These are phyloP conservation scores for Istiophorus platypterus DNA, from an alignment of 2,113 vertebrate genomes.

Conservation along the genomic window DNA sequence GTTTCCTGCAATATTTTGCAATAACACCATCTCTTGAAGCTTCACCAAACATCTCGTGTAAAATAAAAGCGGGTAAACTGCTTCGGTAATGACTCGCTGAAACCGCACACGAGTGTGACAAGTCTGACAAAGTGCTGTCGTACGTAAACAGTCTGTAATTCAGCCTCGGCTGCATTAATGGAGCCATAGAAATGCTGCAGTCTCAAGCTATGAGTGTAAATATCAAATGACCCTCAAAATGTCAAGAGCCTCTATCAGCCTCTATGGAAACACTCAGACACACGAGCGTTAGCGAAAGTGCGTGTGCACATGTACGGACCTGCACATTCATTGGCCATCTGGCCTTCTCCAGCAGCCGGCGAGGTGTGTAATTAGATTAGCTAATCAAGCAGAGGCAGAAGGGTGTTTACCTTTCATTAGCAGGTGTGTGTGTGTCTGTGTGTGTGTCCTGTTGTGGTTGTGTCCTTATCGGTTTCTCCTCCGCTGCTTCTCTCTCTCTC, in stretches of 20 bases:
- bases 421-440: conserved; percentile 54
- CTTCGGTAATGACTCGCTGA: not conserved
- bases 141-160: conserved; percentile 1
- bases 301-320: not conserved
- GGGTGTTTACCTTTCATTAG: conserved; percentile 84
- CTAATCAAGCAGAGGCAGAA: conserved; percentile 76
- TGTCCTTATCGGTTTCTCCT: conserved; percentile 37
- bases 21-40: not conserved
- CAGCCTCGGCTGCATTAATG: conserved; percentile 32
- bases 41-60: not conserved
- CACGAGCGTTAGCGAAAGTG: not conserved
- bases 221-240: conserved; percentile 75
- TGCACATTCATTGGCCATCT: conserved; percentile 72
- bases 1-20: no score
- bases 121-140: conserved; percentile 6
- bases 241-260: conserved; percentile 73
- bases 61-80: not conserved
- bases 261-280: conserved; percentile 72
- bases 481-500: not conserved
- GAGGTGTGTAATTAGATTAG: conserved; percentile 79
- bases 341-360: conserved; percentile 64
- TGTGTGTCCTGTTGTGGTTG: conserved; percentile 38
- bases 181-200: conserved; percentile 52
- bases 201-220: conserved; percentile 43
- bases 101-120: not conserved